These are phyloP conservation scores for Carlito syrichta DNA, from an alignment of 2,113 vertebrate species.

Conservation along the genomic window DNA sequence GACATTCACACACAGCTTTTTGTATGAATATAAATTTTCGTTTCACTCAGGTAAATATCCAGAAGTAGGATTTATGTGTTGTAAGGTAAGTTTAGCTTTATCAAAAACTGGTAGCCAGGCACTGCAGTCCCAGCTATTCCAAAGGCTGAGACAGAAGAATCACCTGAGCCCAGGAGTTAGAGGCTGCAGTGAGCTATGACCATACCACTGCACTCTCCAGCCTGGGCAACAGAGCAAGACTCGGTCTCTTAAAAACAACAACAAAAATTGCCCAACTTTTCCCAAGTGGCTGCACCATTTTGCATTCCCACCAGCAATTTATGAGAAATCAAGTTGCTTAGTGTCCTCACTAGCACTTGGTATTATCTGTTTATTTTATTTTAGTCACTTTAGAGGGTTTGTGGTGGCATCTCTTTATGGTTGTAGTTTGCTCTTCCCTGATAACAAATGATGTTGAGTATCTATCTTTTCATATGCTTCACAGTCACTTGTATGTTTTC, in stretches of 20 bases:
- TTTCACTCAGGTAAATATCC: neutral
- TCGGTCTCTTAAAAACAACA: neutral
- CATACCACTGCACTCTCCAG: neutral
- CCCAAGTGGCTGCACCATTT: neutral
- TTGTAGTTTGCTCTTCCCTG: neutral
- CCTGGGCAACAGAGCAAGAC: too few relatives aligned
- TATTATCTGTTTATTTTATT: neutral
- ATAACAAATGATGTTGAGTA: neutral
- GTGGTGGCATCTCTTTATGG: neutral
- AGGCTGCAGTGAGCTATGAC: neutral
- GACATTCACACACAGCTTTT: conserved; percentile 6
- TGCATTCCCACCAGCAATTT: too few relatives aligned
- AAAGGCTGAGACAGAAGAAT: neutral
- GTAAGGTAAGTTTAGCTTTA: neutral
- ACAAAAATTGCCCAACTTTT: neutral
- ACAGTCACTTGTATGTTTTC: neutral
- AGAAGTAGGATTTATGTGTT: neutral
- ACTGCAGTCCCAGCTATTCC: neutral
- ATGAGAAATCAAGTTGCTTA: neutral
- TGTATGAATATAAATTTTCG: neutral
- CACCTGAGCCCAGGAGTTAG: neutral
- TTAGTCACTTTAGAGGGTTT: neutral
- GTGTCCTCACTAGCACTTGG: neutral
- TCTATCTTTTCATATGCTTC: neutral
- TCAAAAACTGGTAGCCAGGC: neutral